phyloP scores from a whole-genome alignment of 1,140 invertebrate species.

The Drosophila sp. region DNA sequence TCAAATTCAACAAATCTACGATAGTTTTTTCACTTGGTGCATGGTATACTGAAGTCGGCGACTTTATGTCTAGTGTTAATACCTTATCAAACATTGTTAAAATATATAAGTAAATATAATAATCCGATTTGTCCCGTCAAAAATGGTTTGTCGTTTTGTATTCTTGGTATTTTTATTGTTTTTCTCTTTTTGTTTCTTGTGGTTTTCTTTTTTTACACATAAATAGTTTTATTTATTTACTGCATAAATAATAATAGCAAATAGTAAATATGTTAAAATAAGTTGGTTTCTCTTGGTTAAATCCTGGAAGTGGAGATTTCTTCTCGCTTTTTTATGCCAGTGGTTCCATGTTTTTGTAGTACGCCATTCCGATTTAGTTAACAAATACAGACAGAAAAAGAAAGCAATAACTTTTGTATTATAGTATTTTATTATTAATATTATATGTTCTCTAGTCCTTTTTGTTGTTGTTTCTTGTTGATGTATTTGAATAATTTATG shows the following conservation, averaged over 20 bases:
- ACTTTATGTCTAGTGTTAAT: too few relatives aligned
- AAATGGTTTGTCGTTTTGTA: slow-evolving; percentile 1
- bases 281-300: slow-evolving; percentile 17
- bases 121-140: background rate
- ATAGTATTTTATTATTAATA: slow-evolving; percentile 63
- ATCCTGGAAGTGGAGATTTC: slow-evolving; percentile 34
- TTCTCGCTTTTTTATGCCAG: slow-evolving; percentile 22
- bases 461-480: slow-evolving; percentile 9
- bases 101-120: too few relatives aligned
- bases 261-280: slow-evolving; percentile 37
- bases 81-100: too few relatives aligned
- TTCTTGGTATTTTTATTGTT: slow-evolving; percentile 63
- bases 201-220: slow-evolving; percentile 61
- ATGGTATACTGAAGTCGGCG: too few relatives aligned
- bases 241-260: slow-evolving; percentile 72
- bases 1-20: too few relatives aligned
- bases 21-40: too few relatives aligned
- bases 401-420: slow-evolving; percentile 66
- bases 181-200: slow-evolving; percentile 15
- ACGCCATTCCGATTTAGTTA: slow-evolving; percentile 46
- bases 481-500: slow-evolving; percentile 47
- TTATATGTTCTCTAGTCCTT: slow-evolving; percentile 65
- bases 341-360: slow-evolving; percentile 7
- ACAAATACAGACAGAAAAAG: slow-evolving; percentile 57
- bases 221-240: slow-evolving; percentile 64